phyloP scores from a whole-genome alignment of 2,888 invertebrate species.

The Aricia artaxerxes region DNA sequence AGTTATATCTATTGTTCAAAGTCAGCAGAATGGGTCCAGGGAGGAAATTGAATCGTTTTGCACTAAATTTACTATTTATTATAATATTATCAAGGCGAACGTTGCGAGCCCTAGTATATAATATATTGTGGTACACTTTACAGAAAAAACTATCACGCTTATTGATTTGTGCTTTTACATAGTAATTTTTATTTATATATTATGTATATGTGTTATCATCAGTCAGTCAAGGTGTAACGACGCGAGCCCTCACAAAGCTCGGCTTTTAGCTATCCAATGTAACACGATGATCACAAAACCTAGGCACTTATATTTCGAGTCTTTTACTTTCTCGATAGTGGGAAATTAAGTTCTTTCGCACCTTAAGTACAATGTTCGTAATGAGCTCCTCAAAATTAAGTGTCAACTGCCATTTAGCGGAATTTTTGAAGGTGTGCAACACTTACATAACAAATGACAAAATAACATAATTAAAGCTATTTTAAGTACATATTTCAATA shows the following conservation, averaged over 20 bases:
- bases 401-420: neutral
- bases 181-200: no score
- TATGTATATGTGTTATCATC: no score
- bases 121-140: no score
- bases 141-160: no score
- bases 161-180: no score
- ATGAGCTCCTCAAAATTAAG: constrained; percentile 8
- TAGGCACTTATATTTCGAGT: neutral
- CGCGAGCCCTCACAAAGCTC: no score
- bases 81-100: no score
- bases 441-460: constrained; percentile 28
- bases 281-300: neutral
- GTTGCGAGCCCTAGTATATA: no score
- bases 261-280: no score
- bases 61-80: no score
- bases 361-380: neutral
- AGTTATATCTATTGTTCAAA: neutral
- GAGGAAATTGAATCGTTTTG: neutral
- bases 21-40: neutral
- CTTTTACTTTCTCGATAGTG: neutral
- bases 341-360: neutral
- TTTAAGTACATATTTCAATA: constrained; percentile 30
- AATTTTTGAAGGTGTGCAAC: constrained; percentile 1
- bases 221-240: no score
- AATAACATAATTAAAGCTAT: constrained; percentile 28